phyloP scores from a whole-genome alignment of 2,888 invertebrate genomes.

The Celastrina argiolus region DNA sequence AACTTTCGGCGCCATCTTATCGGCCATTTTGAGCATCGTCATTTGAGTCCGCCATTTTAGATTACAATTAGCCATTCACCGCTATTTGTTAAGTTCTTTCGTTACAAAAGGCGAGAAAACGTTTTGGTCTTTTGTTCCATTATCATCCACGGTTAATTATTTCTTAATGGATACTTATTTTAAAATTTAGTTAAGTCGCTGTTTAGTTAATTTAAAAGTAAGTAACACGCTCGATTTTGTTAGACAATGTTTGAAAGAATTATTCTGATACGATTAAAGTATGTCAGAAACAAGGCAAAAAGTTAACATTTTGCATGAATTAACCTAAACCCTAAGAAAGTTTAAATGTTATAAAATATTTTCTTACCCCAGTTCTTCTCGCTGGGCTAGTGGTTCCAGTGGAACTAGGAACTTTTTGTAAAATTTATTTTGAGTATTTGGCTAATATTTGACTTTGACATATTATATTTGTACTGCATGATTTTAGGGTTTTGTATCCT shows the following conservation, averaged over 20 bases:
- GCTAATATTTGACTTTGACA: too few species aligned
- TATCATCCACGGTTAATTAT: neutral
- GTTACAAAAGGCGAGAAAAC: constrained; percentile 1
- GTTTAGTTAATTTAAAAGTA: neutral
- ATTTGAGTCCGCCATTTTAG: constrained; percentile 1
- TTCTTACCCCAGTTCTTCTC: too few species aligned
- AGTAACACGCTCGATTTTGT: neutral
- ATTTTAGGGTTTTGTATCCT: too few species aligned
- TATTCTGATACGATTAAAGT: too few species aligned
- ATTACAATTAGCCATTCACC: constrained; percentile 1
- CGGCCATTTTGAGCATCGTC: constrained; percentile 9
- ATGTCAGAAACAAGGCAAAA: too few species aligned
- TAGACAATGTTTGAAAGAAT: neutral
- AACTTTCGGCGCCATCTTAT: neutral
- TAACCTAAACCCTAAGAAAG: too few species aligned
- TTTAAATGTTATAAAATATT: too few species aligned
- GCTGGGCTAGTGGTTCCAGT: too few species aligned
- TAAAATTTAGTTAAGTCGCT: neutral
- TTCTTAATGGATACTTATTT: neutral
- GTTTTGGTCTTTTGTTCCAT: neutral
- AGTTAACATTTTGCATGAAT: too few species aligned
- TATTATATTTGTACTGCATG: too few species aligned
- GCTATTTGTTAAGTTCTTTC: constrained; percentile 1
- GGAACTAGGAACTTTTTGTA: too few species aligned
- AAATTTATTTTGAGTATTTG: too few species aligned